phyloP scores from a whole-genome alignment of 2,113 vertebrate genomes.

The Phyllostomus hastatus region DNA sequence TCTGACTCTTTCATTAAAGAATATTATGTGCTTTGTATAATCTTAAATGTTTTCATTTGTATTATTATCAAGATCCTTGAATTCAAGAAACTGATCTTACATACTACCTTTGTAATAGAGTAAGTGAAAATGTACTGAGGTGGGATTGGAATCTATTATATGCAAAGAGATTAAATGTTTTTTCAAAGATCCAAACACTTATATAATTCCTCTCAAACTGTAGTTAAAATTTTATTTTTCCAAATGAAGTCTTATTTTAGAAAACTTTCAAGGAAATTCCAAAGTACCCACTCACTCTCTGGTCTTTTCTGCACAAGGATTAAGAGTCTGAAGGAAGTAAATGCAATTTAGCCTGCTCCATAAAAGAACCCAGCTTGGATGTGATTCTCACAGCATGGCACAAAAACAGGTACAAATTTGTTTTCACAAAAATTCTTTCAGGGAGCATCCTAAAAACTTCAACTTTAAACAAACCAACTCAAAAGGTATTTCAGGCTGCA shows the following conservation, averaged over 20 bases:
- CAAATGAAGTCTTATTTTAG: constrained; percentile 6
- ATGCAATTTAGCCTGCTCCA: neutral
- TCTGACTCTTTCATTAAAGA: neutral
- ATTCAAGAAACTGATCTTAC: neutral
- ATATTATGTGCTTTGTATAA: neutral
- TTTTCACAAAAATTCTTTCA: neutral
- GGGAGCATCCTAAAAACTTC: neutral
- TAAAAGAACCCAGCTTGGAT: neutral
- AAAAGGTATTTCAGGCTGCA: neutral
- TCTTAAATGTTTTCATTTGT: neutral
- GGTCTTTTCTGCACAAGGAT: neutral
- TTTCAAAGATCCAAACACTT: neutral
- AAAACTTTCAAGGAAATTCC: constrained; percentile 14
- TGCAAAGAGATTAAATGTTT: neutral
- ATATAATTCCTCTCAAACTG: neutral
- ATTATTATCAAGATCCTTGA: neutral
- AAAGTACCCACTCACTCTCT: neutral
- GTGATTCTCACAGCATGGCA: neutral
- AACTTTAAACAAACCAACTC: neutral
- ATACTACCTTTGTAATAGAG: neutral
- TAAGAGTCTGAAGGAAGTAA: neutral
- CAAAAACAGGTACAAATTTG: neutral
- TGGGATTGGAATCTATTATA: neutral
- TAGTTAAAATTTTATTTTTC: neutral
- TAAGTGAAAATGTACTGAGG: neutral